These are phyloP conservation scores for Polydrusus cervinus DNA, from an alignment of 2,888 invertebrate species.

Conservation along the genomic window DNA sequence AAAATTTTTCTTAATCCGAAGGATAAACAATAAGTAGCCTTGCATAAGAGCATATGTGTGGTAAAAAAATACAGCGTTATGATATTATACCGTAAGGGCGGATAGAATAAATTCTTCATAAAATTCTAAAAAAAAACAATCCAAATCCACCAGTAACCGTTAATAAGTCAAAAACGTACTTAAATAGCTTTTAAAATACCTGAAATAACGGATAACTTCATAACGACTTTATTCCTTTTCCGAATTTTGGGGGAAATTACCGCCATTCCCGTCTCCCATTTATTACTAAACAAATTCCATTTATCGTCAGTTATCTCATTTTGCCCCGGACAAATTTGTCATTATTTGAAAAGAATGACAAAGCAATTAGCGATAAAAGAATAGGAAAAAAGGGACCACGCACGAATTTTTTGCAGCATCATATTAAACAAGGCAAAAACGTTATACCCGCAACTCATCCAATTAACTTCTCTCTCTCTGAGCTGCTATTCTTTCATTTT, in stretches of 20 bases:
- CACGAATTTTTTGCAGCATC: slow-evolving; percentile 42
- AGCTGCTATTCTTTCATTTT: slow-evolving; percentile 41
- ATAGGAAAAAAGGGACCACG: slow-evolving; percentile 38
- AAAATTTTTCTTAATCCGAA: too few relatives aligned
- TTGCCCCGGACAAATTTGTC: slow-evolving; percentile 39
- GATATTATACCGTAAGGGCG: too few relatives aligned
- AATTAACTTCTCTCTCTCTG: slow-evolving; percentile 43
- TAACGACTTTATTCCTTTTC: slow-evolving; percentile 13
- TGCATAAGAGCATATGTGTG: too few relatives aligned
- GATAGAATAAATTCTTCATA: not conserved
- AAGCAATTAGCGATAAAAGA: slow-evolving; percentile 46
- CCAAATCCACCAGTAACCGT: too few relatives aligned
- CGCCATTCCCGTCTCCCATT: slow-evolving; percentile 17
- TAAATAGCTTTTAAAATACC: slow-evolving; percentile 2
- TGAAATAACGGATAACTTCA: slow-evolving; percentile 2
- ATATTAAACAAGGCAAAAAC: slow-evolving; percentile 39
- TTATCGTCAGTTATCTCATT: slow-evolving; percentile 35
- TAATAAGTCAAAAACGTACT: not conserved
- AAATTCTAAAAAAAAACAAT: not conserved
- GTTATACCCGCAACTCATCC: slow-evolving; percentile 37
- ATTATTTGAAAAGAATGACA: slow-evolving; percentile 39
- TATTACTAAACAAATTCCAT: slow-evolving; percentile 31
- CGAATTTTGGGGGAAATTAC: slow-evolving; percentile 17
- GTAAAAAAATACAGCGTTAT: too few relatives aligned
- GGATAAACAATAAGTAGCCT: too few relatives aligned